A percentile compares a stretch with the other conserved stretches of the same genome.
Evolutionary conservation across 2,797 vertebrate genomes (phyloP).

Genomic region (Gymnothorax javanicus): DNA sequence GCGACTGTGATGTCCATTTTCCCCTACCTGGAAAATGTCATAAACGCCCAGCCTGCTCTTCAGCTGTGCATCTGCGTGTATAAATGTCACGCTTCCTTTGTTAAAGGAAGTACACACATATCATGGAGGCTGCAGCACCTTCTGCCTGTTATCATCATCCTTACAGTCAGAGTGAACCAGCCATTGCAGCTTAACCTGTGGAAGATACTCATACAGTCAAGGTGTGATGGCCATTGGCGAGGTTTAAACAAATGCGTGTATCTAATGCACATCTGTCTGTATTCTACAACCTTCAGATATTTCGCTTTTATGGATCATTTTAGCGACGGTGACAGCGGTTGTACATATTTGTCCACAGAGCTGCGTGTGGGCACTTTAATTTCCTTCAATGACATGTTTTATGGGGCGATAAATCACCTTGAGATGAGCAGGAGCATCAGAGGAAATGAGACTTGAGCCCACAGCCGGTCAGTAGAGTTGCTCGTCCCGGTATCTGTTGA

Average conservation of each 20-base stretch:
- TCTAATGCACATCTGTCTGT: background rate
- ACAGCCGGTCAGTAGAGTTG: background rate
- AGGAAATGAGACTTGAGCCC: constrained; percentile 19
- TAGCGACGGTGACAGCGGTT: background rate
- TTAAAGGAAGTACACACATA: background rate
- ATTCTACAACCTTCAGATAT: background rate
- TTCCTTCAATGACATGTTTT: background rate
- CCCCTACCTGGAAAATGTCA: background rate
- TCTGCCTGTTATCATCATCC: background rate
- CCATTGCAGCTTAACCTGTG: background rate
- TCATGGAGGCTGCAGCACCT: background rate
- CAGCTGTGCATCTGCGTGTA: background rate
- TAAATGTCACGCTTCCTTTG: background rate
- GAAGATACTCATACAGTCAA: background rate
- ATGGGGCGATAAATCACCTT: background rate
- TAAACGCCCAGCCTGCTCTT: background rate
- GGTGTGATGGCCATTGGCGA: background rate
- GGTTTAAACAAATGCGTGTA: background rate
- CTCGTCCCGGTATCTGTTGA: constrained; percentile 11
- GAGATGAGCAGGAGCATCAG: background rate
- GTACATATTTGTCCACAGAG: background rate
- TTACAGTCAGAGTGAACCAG: background rate
- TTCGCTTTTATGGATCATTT: background rate
- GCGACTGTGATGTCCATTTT: background rate
- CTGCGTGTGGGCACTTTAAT: background rate